Conservation (phyloP, 1,140 invertebrate species). For the Bicyclus anynana region DNA sequence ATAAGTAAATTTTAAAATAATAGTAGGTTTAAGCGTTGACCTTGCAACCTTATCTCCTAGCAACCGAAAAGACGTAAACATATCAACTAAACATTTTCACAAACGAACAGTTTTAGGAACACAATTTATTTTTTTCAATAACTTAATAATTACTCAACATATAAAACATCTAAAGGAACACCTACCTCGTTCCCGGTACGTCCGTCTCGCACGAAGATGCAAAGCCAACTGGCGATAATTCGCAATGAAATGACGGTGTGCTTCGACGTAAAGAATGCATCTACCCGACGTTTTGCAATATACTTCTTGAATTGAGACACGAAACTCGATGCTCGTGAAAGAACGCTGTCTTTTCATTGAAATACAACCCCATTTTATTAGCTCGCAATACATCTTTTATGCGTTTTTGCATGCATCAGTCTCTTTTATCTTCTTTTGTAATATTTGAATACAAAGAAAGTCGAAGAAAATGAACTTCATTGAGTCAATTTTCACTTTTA, state of each 20-base stretch:
- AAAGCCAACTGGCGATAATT: constrained; percentile 28
- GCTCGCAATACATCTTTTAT: constrained; percentile 26
- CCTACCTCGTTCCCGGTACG: constrained; percentile 8
- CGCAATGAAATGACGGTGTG: neutral
- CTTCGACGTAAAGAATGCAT: constrained; percentile 13
- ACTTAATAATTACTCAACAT: too few relatives aligned
- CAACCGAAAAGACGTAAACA: constrained; percentile 1
- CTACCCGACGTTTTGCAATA: constrained; percentile 33
- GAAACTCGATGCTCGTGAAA: constrained; percentile 24
- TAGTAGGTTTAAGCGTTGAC: neutral
- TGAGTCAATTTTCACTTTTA: too few relatives aligned
- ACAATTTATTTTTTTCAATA: neutral
- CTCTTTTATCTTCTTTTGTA: neutral
- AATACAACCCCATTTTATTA: constrained; percentile 35
- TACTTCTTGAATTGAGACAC: constrained; percentile 34
- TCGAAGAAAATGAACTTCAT: too few relatives aligned
- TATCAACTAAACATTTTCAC: neutral
- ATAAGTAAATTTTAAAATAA: neutral
- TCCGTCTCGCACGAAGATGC: constrained; percentile 11
- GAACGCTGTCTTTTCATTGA: constrained; percentile 35
- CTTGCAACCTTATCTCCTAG: neutral
- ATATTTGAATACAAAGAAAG: neutral
- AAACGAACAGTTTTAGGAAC: neutral
- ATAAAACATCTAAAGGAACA: too few relatives aligned
- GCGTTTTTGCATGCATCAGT: neutral